Evolutionary conservation across 2,113 vertebrate genomes (phyloP).

Genomic region (Rhinichthys klamathensis): DNA sequence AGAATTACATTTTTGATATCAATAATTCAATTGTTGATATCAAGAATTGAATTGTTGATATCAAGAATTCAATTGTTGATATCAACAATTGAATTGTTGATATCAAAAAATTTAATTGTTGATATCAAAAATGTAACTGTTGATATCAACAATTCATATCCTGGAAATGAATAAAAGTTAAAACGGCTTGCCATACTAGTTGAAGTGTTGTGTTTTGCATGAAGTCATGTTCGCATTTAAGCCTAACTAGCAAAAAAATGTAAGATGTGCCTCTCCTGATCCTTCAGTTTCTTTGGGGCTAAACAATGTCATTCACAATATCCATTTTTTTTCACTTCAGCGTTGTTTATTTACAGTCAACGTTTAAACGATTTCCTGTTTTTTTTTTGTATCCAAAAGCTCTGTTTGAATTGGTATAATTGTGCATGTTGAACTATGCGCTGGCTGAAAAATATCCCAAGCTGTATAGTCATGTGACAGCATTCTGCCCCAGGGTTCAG

Average conservation of each 20-base stretch:
- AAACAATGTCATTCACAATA: not conserved
- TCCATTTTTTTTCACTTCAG: not conserved
- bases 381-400: not conserved
- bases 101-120: too few species aligned
- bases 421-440: not conserved
- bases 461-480: not conserved
- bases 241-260: not conserved
- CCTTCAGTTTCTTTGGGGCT: not conserved
- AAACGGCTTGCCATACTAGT: too few species aligned
- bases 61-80: too few species aligned
- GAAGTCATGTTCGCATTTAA: slow-evolving; percentile 3
- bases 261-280: not conserved
- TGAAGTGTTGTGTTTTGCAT: not conserved
- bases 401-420: not conserved
- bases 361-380: not conserved
- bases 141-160: too few species aligned
- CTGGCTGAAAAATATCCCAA: not conserved
- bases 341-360: not conserved
- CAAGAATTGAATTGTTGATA: too few species aligned
- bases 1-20: too few species aligned
- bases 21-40: too few species aligned
- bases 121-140: too few species aligned
- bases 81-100: too few species aligned
- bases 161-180: too few species aligned
- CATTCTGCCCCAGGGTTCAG: not conserved